Conservation (phyloP, 2,888 invertebrate species). For the Subacronicta megacephala region DNA sequence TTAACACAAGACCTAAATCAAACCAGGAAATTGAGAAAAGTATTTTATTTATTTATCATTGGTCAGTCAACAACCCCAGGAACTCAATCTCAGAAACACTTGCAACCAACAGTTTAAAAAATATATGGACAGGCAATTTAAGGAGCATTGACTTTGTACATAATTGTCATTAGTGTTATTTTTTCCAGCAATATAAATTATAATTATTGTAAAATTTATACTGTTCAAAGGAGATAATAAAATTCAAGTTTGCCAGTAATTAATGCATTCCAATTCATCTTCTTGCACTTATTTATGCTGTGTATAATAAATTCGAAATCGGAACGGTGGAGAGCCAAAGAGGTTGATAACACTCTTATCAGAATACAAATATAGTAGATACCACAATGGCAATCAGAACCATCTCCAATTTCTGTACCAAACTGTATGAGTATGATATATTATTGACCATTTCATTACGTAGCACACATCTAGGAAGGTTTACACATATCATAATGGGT, state of each 20-base stretch:
- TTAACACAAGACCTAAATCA: too few species aligned
- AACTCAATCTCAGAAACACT: too few species aligned
- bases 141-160: too few species aligned
- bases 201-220: too few species aligned
- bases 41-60: too few species aligned
- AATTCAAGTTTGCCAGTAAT: slow-evolving; percentile 4
- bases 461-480: slow-evolving; percentile 1
- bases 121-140: too few species aligned
- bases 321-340: slow-evolving; percentile 14
- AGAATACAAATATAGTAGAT: slow-evolving; percentile 55
- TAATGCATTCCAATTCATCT: slow-evolving; percentile 8
- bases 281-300: slow-evolving; percentile 8
- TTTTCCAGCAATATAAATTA: too few species aligned
- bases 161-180: too few species aligned
- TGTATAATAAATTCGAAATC: slow-evolving; percentile 32
- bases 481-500: slow-evolving; percentile 8
- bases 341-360: slow-evolving; percentile 61
- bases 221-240: neutral
- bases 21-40: too few species aligned
- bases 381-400: slow-evolving; percentile 2
- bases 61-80: too few species aligned
- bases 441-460: slow-evolving; percentile 4
- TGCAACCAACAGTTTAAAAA: too few species aligned
- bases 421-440: slow-evolving; percentile 19
- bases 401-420: slow-evolving; percentile 7